Conservation (phyloP, 1,140 invertebrate genomes). For the Drosophila equinoxialis region DNA sequence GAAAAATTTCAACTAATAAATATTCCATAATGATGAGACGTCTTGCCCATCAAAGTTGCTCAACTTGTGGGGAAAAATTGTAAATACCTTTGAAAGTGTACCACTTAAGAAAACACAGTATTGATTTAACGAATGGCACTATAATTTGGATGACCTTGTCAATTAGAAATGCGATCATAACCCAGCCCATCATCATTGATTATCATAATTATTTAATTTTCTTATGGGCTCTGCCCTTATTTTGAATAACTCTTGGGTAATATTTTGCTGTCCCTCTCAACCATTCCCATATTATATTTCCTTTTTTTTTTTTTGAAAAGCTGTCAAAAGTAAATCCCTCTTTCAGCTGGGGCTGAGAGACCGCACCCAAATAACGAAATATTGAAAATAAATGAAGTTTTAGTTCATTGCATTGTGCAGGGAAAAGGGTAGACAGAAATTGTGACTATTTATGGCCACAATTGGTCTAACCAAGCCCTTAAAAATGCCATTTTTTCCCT, state of each 20-base stretch:
- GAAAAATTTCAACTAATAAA: too few species aligned
- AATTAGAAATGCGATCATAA: conserved; percentile 8
- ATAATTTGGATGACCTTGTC: neutral
- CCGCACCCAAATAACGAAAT: conserved; percentile 54
- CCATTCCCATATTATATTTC: neutral
- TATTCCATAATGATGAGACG: too few species aligned
- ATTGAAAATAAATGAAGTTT: conserved; percentile 31
- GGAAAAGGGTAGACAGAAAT: conserved; percentile 8
- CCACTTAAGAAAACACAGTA: neutral
- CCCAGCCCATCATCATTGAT: conserved; percentile 3
- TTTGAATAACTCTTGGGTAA: neutral
- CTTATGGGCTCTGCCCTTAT: neutral
- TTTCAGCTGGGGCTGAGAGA: conserved; percentile 12
- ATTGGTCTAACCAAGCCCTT: conserved; percentile 64
- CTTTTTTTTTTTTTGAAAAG: conserved; percentile 21
- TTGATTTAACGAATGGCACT: neutral
- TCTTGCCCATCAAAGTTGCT: too few species aligned
- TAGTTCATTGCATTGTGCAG: neutral
- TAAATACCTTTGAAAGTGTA: neutral
- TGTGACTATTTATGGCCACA: conserved; percentile 60
- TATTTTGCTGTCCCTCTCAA: neutral
- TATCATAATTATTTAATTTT: conserved; percentile 6
- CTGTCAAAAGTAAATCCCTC: conserved; percentile 51
- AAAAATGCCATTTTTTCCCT: conserved; percentile 43
- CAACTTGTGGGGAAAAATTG: too few species aligned